Base-by-base conservation (phyloP, 2,113 vertebrate species). In the Elanoides forficatus region DNA sequence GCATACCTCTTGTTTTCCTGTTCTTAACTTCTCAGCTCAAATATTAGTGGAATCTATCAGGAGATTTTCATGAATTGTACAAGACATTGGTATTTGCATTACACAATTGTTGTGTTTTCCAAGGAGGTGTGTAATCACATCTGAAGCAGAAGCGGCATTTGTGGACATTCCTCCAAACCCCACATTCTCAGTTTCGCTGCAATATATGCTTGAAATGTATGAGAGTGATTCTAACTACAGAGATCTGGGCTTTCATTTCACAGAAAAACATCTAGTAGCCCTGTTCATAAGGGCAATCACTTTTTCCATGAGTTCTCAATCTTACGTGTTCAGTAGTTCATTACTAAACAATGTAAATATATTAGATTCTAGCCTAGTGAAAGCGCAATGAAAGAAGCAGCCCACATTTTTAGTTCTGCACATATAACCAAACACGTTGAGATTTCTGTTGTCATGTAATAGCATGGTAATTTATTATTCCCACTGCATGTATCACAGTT, bases 391-490 rank as follows among this genome's bases (percentile, higher is more conserved):
- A 56, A 72, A 83, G 80, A n/a, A 75, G 36, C 68, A 86, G 47
- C 52, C 72, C 66, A 34, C 20, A 2, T 56, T 95, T 90, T 67
- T 1, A 58, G 66, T 47, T 66, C 60, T 89, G 66, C 42, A 14
- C 60, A 11, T 86, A 30, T 25, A 94, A 91, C 76, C 78, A 48
- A 87, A 87, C n/a, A 48, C 26, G 3, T 6, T 59, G 68, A 45
- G 48, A 34, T 94, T 81, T 94, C 73, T 94, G 76, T 85, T 95
- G 83, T 92, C 82, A 2, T 90, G 82, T 95, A 94, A 96, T 72
- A 93, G 78, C 76, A 6, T 2, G 4, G 36, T 95, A 93, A 95
- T 95, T 97, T 96, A 93, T 95, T 95, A 95, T 91, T 96, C 95
- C 91, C 95, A 79, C 84, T 48, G 73, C 81, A 13, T 71, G 67